Base-by-base conservation (phyloP, 2,888 invertebrate species). In the Drosophila kanekoi region DNA sequence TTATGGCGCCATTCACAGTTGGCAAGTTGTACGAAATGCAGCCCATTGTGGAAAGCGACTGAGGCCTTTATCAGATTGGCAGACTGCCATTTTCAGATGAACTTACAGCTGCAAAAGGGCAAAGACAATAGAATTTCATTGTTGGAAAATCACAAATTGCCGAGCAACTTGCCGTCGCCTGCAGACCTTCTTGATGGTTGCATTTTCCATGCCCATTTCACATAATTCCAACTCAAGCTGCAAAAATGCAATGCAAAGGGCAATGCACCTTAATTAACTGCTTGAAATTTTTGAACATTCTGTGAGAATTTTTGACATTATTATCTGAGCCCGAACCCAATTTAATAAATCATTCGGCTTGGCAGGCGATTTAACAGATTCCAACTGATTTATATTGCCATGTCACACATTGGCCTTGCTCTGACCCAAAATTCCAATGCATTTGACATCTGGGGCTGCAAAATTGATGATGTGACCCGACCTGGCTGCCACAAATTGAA, bases 121-220 rank as follows among this genome's bases (percentile, higher is more conserved):
- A 56, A 53, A 73, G 53, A 77, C 73, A 76, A 75, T 64, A 57
- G 77, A 73, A 79, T 87, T 87, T 87, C 72, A 89, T 83, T 74
- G 87, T 75, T 80, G 70, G 56, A 69, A 89, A 87, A 79, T 81
- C 66, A 66, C 65, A 77, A 88, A 71, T 65, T 86, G 77, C 58
- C 60, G 49, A 61, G 49, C 18, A 53, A 14, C 47, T 32, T 28
- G 14, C 45, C 16, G 37, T 16, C 47, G 53, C 54, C 28, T 52
- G 5, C 23, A 54, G 58, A 47, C 60, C 44, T 18, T 40, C 23
- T 49, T 64, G 44, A 38, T 51, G 40, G 49, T 63, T 56, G 56
- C n/a, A 59, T 48, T 72, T 64, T 60, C 35, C 13, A 69, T 57
- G 9, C 35, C 38, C 43, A 37, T 41, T 9, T 33, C 20, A 20